Percentiles rank a stretch among this genome's conserved stretches.
These are phyloP conservation scores for Drosophila tropicalis DNA, from an alignment of 1,140 invertebrate genomes.

Conservation along the genomic window DNA sequence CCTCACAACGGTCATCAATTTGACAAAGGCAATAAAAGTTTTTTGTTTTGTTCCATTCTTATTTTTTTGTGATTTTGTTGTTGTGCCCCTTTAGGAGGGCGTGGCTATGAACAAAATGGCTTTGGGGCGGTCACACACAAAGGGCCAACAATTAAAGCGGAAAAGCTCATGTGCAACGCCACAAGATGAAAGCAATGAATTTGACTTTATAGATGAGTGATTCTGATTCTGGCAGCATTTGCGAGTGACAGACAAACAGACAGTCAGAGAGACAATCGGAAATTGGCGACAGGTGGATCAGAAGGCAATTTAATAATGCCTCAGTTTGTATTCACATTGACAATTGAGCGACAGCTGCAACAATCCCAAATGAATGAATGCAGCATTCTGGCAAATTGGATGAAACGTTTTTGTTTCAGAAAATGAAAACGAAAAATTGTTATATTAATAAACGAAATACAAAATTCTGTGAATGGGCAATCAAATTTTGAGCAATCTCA, in stretches of 20 bases:
- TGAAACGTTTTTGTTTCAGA: constrained; percentile 16
- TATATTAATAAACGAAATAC: neutral
- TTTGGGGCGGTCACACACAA: constrained; percentile 41
- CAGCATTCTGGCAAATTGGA: constrained; percentile 8
- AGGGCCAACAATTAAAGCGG: constrained; percentile 61
- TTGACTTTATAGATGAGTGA: constrained; percentile 39
- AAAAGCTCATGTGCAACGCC: constrained; percentile 31
- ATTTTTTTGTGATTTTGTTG: neutral
- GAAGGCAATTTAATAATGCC: constrained; percentile 67
- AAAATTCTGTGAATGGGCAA: neutral
- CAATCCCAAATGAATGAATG: constrained; percentile 41
- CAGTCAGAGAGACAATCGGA: constrained; percentile 34
- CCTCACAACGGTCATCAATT: constrained; percentile 41
- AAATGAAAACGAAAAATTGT: neutral
- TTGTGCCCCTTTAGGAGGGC: neutral
- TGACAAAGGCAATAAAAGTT: constrained; percentile 32
- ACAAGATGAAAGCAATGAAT: constrained; percentile 21
- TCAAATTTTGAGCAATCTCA: neutral
- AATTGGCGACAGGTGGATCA: constrained; percentile 59
- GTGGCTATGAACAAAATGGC: constrained; percentile 28
- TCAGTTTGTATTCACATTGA: constrained; percentile 58
- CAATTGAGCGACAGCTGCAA: constrained; percentile 29
- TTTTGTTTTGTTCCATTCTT: constrained; percentile 3
- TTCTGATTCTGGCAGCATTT: constrained; percentile 56
- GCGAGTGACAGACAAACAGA: constrained; percentile 28